A percentile compares a stretch with the other conserved stretches of the same genome.
phyloP scores from a whole-genome alignment of 2,888 invertebrate genomes.

The Brachycybe producta region DNA sequence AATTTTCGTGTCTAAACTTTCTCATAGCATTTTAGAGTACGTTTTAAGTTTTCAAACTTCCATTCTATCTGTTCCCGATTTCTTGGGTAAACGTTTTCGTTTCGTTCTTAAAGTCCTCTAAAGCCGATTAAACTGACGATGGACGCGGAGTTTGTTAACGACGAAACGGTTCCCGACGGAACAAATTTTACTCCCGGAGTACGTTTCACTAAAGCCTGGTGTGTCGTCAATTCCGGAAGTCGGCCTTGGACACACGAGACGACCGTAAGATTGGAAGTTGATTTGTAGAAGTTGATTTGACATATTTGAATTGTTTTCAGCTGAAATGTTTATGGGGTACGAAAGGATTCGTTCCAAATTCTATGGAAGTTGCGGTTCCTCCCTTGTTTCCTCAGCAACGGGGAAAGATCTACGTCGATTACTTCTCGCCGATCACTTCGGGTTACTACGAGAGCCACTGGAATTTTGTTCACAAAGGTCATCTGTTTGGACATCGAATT shows the following conservation, averaged over 20 bases:
- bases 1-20: no score
- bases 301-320: conserved; percentile 12
- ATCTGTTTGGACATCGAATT: conserved; percentile 31
- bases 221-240: conserved; percentile 31
- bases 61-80: not conserved
- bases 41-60: no score
- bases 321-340: conserved; percentile 21
- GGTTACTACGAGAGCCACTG: conserved; percentile 32
- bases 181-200: conserved; percentile 29
- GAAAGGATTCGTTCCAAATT: conserved; percentile 23
- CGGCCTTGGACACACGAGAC: conserved; percentile 29
- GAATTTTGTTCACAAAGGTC: conserved; percentile 29
- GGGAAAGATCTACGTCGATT: conserved; percentile 28
- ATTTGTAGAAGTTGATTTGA: not conserved
- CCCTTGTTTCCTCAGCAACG: conserved; percentile 28
- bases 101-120: not conserved
- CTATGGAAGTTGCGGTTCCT: conserved; percentile 27
- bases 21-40: no score
- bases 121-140: conserved; percentile 14
- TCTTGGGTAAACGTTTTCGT: not conserved
- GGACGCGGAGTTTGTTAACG: conserved; percentile 28
- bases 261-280: conserved; percentile 23
- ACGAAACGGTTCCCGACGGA: conserved; percentile 32
- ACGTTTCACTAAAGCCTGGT: conserved; percentile 31
- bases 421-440: conserved; percentile 25